A percentile compares a stretch with the other conserved stretches of the same genome.
Evolutionary conservation across 2,888 invertebrate genomes (phyloP).

Genomic region (Calephelis perditalis): DNA sequence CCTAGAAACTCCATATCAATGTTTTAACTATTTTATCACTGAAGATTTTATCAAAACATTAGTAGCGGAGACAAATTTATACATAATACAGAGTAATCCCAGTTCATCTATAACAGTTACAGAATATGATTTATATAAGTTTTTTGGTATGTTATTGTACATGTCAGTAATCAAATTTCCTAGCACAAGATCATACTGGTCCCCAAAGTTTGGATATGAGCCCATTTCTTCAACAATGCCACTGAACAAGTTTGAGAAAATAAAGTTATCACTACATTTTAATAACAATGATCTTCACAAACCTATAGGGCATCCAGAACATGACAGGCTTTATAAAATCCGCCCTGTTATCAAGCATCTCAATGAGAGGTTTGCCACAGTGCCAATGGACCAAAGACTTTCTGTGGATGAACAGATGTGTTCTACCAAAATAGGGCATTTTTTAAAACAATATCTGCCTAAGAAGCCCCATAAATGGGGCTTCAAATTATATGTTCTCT

Average conservation of each 20-base stretch:
- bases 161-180: conserved; percentile 33
- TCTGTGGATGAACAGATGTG: conserved; percentile 36
- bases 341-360: conserved; percentile 34
- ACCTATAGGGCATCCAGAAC: conserved; percentile 34
- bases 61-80: conserved; percentile 18
- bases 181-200: conserved; percentile 34
- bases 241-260: conserved; percentile 36
- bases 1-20: conserved; percentile 17
- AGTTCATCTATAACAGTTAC: conserved; percentile 23
- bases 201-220: conserved; percentile 31
- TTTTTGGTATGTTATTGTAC: conserved; percentile 33
- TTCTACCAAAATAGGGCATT: conserved; percentile 37
- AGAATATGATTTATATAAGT: conserved; percentile 28
- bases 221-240: conserved; percentile 31
- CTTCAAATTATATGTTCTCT: conserved; percentile 36
- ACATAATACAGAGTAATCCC: conserved; percentile 25
- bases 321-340: conserved; percentile 33
- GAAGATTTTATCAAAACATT: conserved; percentile 16
- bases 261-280: conserved; percentile 33
- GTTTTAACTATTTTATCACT: conserved; percentile 18
- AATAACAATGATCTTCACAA: conserved; percentile 35
- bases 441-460: conserved; percentile 33
- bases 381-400: conserved; percentile 37
- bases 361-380: conserved; percentile 36
- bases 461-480: conserved; percentile 36